Conservation (phyloP, 1,140 invertebrate genomes). For the Drosophila ercepeae region DNA sequence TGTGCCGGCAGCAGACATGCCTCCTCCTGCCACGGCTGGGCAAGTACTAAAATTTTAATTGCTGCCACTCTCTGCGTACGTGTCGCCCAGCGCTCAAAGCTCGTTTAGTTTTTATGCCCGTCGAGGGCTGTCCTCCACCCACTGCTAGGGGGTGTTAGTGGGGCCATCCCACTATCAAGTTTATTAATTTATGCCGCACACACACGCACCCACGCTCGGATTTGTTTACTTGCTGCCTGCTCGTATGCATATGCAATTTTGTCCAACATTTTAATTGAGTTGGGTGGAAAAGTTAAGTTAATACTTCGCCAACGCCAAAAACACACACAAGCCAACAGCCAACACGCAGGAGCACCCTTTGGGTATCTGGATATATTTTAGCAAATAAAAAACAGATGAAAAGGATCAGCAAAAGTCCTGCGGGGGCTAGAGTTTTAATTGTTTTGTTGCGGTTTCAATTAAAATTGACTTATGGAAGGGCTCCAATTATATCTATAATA, state of each 20-base stretch:
- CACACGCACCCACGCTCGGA: conserved; percentile 24
- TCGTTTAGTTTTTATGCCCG: conserved; percentile 72
- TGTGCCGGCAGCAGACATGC: conserved; percentile 40
- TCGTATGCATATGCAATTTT: conserved; percentile 73
- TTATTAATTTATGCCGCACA: conserved; percentile 78
- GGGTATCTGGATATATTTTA: conserved; percentile 2
- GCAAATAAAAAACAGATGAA: conserved; percentile 1
- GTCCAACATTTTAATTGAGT: conserved; percentile 78
- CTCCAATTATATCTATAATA: conserved; percentile 33
- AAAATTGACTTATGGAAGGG: conserved; percentile 61
- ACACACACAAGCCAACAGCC: conserved; percentile 13
- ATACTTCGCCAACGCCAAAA: conserved; percentile 49
- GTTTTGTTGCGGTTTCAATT: conserved; percentile 76
- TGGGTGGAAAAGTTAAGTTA: conserved; percentile 74
- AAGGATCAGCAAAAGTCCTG: neutral
- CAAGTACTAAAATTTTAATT: conserved; percentile 78
- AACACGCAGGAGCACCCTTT: conserved; percentile 3
- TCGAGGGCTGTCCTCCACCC: conserved; percentile 1
- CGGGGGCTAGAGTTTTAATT: conserved; percentile 57
- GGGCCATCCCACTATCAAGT: conserved; percentile 55
- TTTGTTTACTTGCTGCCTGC: conserved; percentile 47
- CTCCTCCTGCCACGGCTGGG: conserved; percentile 26
- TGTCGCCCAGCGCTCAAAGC: conserved; percentile 63
- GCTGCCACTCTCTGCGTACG: conserved; percentile 70
- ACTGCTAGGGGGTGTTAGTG: neutral